These are phyloP conservation scores for Laticauda laticaudata DNA, from an alignment of 2,113 vertebrate genomes.

Conservation along the genomic window DNA sequence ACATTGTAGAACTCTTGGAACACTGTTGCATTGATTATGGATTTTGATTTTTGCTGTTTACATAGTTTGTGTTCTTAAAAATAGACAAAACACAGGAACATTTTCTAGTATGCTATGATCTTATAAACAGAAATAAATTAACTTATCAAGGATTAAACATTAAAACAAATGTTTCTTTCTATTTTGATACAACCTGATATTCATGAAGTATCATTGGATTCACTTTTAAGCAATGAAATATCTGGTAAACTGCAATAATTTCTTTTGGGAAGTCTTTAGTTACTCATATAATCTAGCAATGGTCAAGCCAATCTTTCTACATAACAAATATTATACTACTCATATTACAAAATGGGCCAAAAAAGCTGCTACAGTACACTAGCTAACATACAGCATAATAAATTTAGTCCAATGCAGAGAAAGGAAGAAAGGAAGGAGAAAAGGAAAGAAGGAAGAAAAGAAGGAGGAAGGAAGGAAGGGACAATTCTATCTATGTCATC, in stretches of 20 bases:
- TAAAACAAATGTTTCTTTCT: conserved; percentile 10
- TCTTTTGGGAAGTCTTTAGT: conserved; percentile 35
- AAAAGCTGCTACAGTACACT: background rate
- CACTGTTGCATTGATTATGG: background rate
- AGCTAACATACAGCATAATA: background rate
- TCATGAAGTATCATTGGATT: conserved; percentile 17
- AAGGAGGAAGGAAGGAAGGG: background rate
- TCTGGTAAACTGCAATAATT: conserved; percentile 32
- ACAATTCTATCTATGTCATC: background rate
- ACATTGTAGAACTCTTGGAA: accelerated
- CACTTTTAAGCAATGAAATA: conserved; percentile 26
- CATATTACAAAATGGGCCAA: background rate
- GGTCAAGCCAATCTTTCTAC: conserved; percentile 24
- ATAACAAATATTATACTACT: conserved; percentile 24
- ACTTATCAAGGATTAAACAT: conserved; percentile 29
- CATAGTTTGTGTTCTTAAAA: background rate
- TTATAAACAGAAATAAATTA: accelerated
- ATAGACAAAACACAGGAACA: background rate
- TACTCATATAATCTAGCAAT: conserved; percentile 14
- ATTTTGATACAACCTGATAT: conserved; percentile 2
- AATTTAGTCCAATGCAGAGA: background rate
- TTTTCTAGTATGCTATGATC: background rate
- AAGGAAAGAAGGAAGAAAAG: background rate
- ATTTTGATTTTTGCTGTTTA: background rate
- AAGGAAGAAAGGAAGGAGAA: background rate